Evolutionary conservation across 2,113 vertebrate species (phyloP), one percentile per base, ranked within the genome.

Genomic region (Scophthalmus maximus): DNA sequence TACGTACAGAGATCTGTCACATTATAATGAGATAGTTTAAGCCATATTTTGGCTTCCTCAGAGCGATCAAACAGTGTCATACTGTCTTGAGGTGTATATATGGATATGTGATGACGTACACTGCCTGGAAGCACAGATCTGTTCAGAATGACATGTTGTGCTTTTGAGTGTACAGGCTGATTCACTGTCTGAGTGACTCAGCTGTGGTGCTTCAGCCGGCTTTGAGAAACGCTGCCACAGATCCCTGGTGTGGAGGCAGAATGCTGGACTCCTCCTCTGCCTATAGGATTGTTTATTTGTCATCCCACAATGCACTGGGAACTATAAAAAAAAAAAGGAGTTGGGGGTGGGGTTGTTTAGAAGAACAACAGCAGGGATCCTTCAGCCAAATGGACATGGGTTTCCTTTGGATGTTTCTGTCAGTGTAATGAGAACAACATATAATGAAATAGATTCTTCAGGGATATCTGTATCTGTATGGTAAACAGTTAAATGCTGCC

Each of bases 231-330:
- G 58, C 65, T 65, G 57, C 78, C 77, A 78, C 81, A 27, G 53
- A 71, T 83, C 68, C 68, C 83, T 30, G 61, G 66, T 82, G 86
- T 75, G 76, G 79, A 73, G 72, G 79, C 74, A 77, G 81, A 79
- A 79, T 78, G 34, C 72, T 79, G 78, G 76, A 73, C 88, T 83
- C 77, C 87, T 87, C 87, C 88, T 85, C 79, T 26, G 47, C 81
- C 67, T 69, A 42, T 60, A 61, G 63, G 60, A 62, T 72, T 89
- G 85, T 90, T 91, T 91, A 81, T 84, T 86, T 84, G 77, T 78
- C 44, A 38, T 75, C 86, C 88, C 88, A 88, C 75, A 91, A 89
- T 89, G 89, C 88, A 88, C 69, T 69, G 84, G 81, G 82, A 88
- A 66, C 79, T 23, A 38, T 55, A 66, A 63, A 70, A 56, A 27